Base-by-base conservation (phyloP, 2,113 vertebrate genomes). In the Entelurus aequoreus region DNA sequence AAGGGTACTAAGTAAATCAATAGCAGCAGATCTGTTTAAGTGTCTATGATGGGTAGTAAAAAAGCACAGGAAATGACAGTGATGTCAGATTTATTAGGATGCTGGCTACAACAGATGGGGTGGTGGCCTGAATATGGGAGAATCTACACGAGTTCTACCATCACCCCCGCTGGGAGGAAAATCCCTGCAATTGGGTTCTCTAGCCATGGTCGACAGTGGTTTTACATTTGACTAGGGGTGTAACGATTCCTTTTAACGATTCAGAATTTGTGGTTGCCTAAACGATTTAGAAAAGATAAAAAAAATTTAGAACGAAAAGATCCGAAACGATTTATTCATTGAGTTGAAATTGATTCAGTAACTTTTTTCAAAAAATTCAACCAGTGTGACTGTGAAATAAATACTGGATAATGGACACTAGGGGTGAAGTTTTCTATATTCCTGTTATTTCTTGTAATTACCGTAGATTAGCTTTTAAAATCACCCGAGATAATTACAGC, bases 71-170 rank as follows among this genome's bases (percentile, higher is more conserved):
- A 42, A 2, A 1, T 38, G 19, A 42, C 56, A 67, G 62, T 63
- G 42, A 54, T 78, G 73, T 68, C 75, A 80, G 64, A 68, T 75
- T 54, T 8, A 8, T n/a, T n/a, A 70, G 59, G 64, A 58, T 75
- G 69, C 63, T 59, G 71, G 54, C 64, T 74, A 69, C 70, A 78
- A 83, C 85, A 88, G 87, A 88, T 85, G 83, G 85, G 72, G 69
- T 75, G 74, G 62, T 77, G 73, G 74, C 74, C 72, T 83, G 78
- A 81, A 78, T 81, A 71, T 79, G 69, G 69, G 79, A 67, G 66
- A 78, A 71, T 74, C 44, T 82, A 82, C 73, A 64, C 63, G 74
- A 66, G 48, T 28, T 12, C 16, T 11, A n/a, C 64, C 48, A 62
- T 65, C 56, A 72, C 62, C 70, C 13, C 75, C 59, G 60, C 67